Evolutionary conservation across 37 sponge, comb jelly and placozoan genomes (phyloP).

Genomic region (Ephydatia muelleri): DNA sequence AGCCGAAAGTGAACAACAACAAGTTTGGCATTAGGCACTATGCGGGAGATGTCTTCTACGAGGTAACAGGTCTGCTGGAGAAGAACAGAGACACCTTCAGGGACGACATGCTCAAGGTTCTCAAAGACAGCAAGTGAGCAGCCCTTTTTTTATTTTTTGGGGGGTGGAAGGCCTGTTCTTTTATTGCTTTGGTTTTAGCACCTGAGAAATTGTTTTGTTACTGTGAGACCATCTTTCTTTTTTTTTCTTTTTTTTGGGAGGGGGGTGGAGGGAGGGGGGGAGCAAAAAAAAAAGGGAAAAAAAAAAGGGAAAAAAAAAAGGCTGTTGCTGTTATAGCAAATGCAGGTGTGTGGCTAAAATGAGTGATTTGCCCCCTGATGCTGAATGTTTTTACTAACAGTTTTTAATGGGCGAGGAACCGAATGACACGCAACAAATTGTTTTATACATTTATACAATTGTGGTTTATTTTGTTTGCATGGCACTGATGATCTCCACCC

Average conservation of each 20-base stretch:
- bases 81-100: conserved; percentile 97
- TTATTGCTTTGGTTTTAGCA: background rate
- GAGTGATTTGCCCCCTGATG: no score
- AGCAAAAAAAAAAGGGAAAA: no score
- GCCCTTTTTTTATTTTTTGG: background rate
- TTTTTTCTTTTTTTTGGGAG: no score
- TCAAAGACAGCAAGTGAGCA: conserved; percentile 88
- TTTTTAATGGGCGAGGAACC: background rate
- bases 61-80: conserved; percentile 82
- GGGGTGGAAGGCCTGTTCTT: background rate
- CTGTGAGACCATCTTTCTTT: no score
- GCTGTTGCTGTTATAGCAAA: no score
- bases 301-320: no score
- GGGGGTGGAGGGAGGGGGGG: no score
- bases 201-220: background rate
- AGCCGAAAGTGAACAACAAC: conserved; percentile 86
- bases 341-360: no score
- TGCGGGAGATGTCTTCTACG: conserved; percentile 95
- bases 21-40: conserved; percentile 98
- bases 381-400: conserved; percentile 1
- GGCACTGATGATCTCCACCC: no score
- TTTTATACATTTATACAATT: background rate
- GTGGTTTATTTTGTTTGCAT: no score
- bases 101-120: conserved; percentile 90
- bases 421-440: background rate